These are phyloP conservation scores for Drosophila pseudotakahashii DNA, from an alignment of 2,888 invertebrate genomes.

Conservation along the genomic window DNA sequence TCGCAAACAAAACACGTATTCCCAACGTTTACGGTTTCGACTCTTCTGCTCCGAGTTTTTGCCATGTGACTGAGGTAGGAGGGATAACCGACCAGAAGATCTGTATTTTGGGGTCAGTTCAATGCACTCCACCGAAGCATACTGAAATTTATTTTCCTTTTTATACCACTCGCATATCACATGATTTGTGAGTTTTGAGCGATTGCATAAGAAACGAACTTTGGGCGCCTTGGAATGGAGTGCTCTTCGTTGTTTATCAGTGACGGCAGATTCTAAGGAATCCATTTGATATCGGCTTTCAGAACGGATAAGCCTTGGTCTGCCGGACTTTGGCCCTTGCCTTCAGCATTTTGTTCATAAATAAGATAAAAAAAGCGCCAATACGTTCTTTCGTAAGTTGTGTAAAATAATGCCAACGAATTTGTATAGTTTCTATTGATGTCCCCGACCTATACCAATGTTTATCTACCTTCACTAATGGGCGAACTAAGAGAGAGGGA, in stretches of 20 bases:
- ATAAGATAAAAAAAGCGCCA: slow-evolving; percentile 8
- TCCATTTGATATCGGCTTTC: slow-evolving; percentile 25
- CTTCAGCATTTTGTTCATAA: not conserved
- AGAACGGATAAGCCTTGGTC: slow-evolving; percentile 16
- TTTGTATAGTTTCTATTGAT: slow-evolving; percentile 24
- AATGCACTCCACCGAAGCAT: slow-evolving; percentile 20
- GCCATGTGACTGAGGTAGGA: slow-evolving; percentile 2
- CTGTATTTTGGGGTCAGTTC: slow-evolving; percentile 35
- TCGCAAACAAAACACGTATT: slow-evolving; percentile 53
- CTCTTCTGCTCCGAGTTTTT: slow-evolving; percentile 12
- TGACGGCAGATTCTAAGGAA: slow-evolving; percentile 39
- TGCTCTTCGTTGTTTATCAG: slow-evolving; percentile 26
- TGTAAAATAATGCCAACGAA: slow-evolving; percentile 31
- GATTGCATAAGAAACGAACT: slow-evolving; percentile 24
- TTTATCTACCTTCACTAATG: slow-evolving; percentile 9
- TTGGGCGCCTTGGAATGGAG: slow-evolving; percentile 6
- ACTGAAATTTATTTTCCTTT: slow-evolving; percentile 18
- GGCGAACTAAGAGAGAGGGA: slow-evolving; percentile 13
- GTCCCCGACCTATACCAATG: slow-evolving; percentile 60
- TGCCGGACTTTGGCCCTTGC: slow-evolving; percentile 34
- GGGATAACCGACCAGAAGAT: slow-evolving; percentile 17
- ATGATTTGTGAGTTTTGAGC: not conserved
- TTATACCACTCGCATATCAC: slow-evolving; percentile 18
- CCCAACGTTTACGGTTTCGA: slow-evolving; percentile 22
- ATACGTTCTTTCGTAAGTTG: slow-evolving; percentile 8